A percentile compares a stretch with the other conserved stretches of the same genome.
phyloP scores from a whole-genome alignment of 2,888 invertebrate species.

The Tanypteryx hageni region DNA sequence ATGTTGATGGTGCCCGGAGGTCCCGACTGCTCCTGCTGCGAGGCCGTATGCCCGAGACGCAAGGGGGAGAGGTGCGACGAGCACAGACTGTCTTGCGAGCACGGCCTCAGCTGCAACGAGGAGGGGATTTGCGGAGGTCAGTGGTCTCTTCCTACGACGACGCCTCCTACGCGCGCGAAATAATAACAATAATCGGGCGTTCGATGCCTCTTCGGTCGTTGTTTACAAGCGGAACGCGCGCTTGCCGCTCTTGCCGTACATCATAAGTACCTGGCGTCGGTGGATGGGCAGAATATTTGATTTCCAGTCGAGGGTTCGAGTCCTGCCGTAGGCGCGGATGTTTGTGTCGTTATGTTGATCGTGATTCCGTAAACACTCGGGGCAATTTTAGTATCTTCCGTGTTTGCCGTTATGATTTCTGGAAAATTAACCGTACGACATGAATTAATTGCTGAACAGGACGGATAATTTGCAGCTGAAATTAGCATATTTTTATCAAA shows the following conservation, averaged over 20 bases:
- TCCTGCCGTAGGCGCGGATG: too few species aligned
- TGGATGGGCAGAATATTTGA: neutral
- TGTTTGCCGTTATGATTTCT: too few species aligned
- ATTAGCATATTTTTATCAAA: too few species aligned
- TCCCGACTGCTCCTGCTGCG: constrained; percentile 52
- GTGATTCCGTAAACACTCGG: too few species aligned
- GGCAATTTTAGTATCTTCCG: too few species aligned
- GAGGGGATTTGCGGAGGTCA: constrained; percentile 40
- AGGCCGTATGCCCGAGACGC: constrained; percentile 27
- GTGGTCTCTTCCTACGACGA: neutral
- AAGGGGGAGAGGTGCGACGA: constrained; percentile 50
- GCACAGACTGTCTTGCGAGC: constrained; percentile 48
- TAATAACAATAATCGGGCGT: neutral
- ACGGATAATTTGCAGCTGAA: too few species aligned
- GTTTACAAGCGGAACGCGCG: neutral
- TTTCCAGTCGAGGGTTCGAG: too few species aligned
- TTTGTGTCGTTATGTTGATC: too few species aligned
- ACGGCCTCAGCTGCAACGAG: constrained; percentile 43
- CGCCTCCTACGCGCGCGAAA: neutral
- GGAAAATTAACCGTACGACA: too few species aligned
- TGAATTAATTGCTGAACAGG: too few species aligned
- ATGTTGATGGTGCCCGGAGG: constrained; percentile 55
- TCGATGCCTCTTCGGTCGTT: neutral
- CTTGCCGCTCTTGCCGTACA: neutral
- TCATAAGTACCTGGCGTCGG: neutral